These are phyloP conservation scores for Fulmarus glacialis DNA, from an alignment of 2,113 vertebrate species.

Conservation along the genomic window DNA sequence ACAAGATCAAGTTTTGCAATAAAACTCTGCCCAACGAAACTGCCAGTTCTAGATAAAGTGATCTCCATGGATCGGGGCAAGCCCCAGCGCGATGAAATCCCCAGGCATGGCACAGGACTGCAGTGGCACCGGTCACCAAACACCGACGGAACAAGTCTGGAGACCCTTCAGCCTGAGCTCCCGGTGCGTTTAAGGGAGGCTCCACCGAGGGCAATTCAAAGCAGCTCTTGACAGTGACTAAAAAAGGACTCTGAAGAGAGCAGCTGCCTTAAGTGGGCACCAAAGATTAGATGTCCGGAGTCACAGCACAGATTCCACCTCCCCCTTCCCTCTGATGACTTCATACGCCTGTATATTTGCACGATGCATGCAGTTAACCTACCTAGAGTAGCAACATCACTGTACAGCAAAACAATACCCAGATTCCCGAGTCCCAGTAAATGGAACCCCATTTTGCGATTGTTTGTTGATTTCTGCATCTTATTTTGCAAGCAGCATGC, in stretches of 20 bases:
- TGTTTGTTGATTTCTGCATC: background rate
- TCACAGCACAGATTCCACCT: background rate
- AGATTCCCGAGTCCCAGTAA: background rate
- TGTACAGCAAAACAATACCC: background rate
- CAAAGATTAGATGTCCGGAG: background rate
- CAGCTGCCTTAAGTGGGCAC: background rate
- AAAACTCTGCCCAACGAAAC: background rate
- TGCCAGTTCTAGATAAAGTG: background rate
- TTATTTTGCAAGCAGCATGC: background rate
- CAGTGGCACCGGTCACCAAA: rapidly evolving
- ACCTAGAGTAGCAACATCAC: rapidly evolving
- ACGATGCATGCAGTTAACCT: background rate
- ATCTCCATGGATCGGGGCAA: rapidly evolving
- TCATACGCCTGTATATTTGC: background rate
- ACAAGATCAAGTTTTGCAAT: background rate
- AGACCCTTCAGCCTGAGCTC: background rate
- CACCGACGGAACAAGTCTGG: rapidly evolving
- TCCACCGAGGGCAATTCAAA: background rate
- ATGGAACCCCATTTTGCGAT: background rate
- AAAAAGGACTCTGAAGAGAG: background rate
- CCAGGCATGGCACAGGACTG: rapidly evolving
- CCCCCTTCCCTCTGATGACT: background rate
- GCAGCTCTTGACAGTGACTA: background rate
- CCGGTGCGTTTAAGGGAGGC: background rate
- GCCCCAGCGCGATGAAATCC: background rate